Base-by-base conservation (phyloP, 92 coral and sea anemone genomes). In the Plumapathes pennacea region DNA sequence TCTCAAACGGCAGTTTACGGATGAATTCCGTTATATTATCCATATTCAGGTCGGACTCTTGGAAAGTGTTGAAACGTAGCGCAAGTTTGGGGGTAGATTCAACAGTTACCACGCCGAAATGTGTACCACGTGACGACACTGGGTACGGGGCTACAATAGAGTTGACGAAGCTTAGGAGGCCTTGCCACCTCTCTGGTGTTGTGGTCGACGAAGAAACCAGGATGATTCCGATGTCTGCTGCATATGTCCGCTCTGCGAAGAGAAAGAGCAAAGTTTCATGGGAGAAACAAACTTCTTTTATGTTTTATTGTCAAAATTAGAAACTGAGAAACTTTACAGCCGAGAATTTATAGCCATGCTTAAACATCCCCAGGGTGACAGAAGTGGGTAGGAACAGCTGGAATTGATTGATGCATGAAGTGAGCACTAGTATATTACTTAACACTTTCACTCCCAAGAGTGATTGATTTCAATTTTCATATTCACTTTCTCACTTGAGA, bases 151-250 rank as follows among this genome's bases (percentile, higher is more conserved):
- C 72, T 41, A 68, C 88, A 20, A 82, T 54, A 6, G 68, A 59
- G 70, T 58, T 82, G 14, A 69, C 88, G 50, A 74, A 37, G 18
- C 45, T 38, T 10, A 82, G 76, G 11, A 82, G 53, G 15, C 39
- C 41, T 3, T 25, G 20, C 88, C 88, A 82, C 50, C 79, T 50
- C 23, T 66, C 21, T 10, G 88, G 83, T 28, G 88, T 82, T 38
- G 88, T 82, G 44, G 67, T 23, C 41, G 83, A 62, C 17, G 88
- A 82, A 5, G 88, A 67, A 7, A 78, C 83, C 21, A 82, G 39
- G 20, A 75, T 43, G 43, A 82, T 45, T 15, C 88, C 88, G 43
- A 82, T 63, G 38, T 82, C 88, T 21, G 68, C 83, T 26, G 78
- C 73, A 15, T 41, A 21, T 14, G 88, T 57, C 11, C 53, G 74